Evolutionary conservation across 2,113 vertebrate genomes (phyloP).

Genomic region (Garra rufa): DNA sequence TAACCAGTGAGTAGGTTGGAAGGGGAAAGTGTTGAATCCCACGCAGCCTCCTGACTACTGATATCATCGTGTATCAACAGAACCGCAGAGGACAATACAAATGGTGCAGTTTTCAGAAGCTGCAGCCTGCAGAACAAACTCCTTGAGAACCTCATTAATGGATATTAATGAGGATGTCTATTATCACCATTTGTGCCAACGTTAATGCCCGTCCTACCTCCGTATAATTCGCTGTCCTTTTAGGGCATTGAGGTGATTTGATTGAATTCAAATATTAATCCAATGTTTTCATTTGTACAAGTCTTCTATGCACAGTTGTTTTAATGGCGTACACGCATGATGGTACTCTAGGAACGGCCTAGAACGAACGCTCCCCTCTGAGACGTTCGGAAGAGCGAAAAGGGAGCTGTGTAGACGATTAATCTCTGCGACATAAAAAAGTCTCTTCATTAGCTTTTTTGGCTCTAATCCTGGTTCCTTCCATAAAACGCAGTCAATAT

Average conservation of each 20-base stretch:
- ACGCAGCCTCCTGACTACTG: slow-evolving; percentile 61
- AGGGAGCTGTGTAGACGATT: background rate
- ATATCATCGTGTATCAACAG: slow-evolving; percentile 57
- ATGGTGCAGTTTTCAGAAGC: slow-evolving; percentile 48
- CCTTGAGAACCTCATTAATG: slow-evolving; percentile 17
- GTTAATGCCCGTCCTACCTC: background rate
- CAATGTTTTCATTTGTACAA: background rate
- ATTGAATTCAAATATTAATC: background rate
- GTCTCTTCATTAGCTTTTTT: slow-evolving; percentile 26
- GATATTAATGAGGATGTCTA: background rate
- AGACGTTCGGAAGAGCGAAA: background rate
- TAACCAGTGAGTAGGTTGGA: slow-evolving; percentile 62
- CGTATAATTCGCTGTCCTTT: background rate
- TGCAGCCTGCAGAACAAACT: slow-evolving; percentile 24
- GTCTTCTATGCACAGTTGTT: background rate
- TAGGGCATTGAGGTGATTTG: background rate
- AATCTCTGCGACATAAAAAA: slow-evolving; percentile 20
- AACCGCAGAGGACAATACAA: slow-evolving; percentile 53
- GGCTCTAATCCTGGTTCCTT: slow-evolving; percentile 15
- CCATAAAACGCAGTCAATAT: slow-evolving; percentile 40
- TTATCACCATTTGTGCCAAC: background rate
- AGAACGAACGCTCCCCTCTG: background rate
- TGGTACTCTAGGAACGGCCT: background rate
- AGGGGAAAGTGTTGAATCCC: slow-evolving; percentile 59
- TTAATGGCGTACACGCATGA: background rate